Base-by-base conservation (phyloP, 2,888 invertebrate species). In the Acrobeloides nanus region DNA sequence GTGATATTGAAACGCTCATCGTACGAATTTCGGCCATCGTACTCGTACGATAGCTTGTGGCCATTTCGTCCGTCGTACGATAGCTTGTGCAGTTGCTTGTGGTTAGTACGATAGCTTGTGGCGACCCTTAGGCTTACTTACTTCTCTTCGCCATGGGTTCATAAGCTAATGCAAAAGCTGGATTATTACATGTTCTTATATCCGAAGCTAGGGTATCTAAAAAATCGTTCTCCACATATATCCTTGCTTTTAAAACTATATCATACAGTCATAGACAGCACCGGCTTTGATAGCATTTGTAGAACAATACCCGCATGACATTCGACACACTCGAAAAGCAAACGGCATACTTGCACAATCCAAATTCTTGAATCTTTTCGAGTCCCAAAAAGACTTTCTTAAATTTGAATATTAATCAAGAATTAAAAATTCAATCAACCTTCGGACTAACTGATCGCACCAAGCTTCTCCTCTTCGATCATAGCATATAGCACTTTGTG, bases 261-360 rank as follows among this genome's bases (percentile, higher is more conserved):
- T 21, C 7, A 27, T n/a, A 21, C 47, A 55, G 40, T 60, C 34
- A 41, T 57, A 57, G n/a, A 48, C 31, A 3, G 57, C 57, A 1
- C 31, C 40, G 1, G 45, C 43, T 20, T 26, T 21, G 6, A 29
- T 31, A 4, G 32, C 40, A 4, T 20, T 23, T 25, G 20, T 39
- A 12, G 60, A 53, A 48, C 69, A 69, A 48, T 63, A 69, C 8
- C 69, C 68, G 48, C 69, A 68, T 8, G 64, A 58, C 27, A 51
- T 38, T 38, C 48, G 23, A n/a, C n/a, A 68, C 23, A 66, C 62
- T n/a, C 67, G 49, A 44, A 69, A 69, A 1, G 69, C 67, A 38
- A 67, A 62, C 1, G 69, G 67, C 37, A 65, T 62, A 1, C 61
- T 59, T 4, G 57, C 55, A 40, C 69, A 69, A 21, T 62, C 57